Percentiles rank a stretch among this genome's conserved stretches.
Evolutionary conservation across 1,140 invertebrate genomes (phyloP).

Genomic region (Ephestia elutella): DNA sequence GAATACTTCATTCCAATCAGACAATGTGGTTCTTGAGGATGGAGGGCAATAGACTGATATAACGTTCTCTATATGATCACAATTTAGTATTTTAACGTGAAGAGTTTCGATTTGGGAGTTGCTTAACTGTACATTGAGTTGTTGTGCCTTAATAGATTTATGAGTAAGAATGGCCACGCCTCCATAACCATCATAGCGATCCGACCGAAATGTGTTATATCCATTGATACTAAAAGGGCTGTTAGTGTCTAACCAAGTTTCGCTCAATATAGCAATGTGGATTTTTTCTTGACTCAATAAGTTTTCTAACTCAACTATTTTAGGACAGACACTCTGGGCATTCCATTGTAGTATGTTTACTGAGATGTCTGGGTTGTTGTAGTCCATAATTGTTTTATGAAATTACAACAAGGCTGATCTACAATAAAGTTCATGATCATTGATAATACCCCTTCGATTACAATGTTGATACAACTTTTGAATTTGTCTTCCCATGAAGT

Average conservation of each 20-base stretch:
- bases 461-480: not conserved
- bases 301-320: constrained; percentile 7
- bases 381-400: not conserved
- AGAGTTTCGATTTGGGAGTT: constrained; percentile 17
- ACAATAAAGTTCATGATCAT: not conserved
- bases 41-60: constrained; percentile 17
- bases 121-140: not conserved
- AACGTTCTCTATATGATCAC: constrained; percentile 12
- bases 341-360: constrained; percentile 25
- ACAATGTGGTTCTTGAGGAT: constrained; percentile 6
- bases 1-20: constrained; percentile 22
- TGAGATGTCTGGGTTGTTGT: not conserved
- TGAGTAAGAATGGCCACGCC: constrained; percentile 21
- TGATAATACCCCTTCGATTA: not conserved
- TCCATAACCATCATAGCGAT: constrained; percentile 12
- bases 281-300: constrained; percentile 15
- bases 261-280: too few species aligned
- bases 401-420: constrained; percentile 1
- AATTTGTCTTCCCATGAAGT: not conserved
- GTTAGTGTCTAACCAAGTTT: constrained; percentile 15
- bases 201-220: constrained; percentile 11
- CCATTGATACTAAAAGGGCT: constrained; percentile 10
- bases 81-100: constrained; percentile 14
- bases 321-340: constrained; percentile 17
- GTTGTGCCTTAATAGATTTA: constrained; percentile 16